phyloP scores from a whole-genome alignment of 2,888 invertebrate species.

The Drosophila kambysellisi region DNA sequence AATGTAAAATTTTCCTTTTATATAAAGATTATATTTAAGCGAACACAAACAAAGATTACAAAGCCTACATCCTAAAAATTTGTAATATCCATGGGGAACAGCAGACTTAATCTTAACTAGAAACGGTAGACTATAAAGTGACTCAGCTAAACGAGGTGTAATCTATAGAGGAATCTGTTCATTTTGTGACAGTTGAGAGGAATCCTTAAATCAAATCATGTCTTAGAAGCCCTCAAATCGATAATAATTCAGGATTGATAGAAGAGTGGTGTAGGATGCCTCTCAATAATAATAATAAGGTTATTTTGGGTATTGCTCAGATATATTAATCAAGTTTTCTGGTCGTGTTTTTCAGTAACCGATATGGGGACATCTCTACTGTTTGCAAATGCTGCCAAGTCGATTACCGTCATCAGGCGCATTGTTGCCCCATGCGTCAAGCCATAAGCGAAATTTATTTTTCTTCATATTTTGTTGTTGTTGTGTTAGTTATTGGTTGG shows the following conservation, averaged over 20 bases:
- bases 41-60: not conserved
- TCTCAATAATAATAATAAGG: not conserved
- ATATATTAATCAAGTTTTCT: not conserved
- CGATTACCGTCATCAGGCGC: constrained; percentile 56
- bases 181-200: not conserved
- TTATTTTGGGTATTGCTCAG: not conserved
- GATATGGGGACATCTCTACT: not conserved
- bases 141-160: not conserved
- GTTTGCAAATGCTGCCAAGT: constrained; percentile 6
- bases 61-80: not conserved
- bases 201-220: not conserved
- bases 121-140: not conserved
- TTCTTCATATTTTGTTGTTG: not conserved
- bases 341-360: not conserved
- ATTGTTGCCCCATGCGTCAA: constrained; percentile 49
- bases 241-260: not conserved
- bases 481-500: constrained; percentile 13
- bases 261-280: not conserved
- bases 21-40: not conserved
- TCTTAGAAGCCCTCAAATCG: not conserved
- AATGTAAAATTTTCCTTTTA: not conserved
- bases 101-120: not conserved
- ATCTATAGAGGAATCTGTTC: not conserved
- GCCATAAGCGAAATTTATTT: constrained; percentile 27
- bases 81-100: not conserved